Evolutionary conservation across 2,888 invertebrate species (phyloP).

Genomic region (Dicycla oo): DNA sequence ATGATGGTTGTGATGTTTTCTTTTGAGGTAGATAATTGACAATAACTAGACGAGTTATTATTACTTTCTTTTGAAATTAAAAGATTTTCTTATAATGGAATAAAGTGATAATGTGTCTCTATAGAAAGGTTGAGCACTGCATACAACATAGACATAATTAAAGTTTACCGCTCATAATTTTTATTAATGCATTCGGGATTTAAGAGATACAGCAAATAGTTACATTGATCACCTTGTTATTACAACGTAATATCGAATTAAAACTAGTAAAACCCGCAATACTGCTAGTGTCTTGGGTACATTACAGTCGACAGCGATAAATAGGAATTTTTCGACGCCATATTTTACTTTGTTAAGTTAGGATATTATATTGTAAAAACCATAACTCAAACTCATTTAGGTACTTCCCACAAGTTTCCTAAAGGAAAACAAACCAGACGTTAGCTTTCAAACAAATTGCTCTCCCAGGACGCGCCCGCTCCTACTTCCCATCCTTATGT

Average conservation of each 20-base stretch:
- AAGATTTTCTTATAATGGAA: neutral
- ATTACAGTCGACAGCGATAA: too few species aligned
- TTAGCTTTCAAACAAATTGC: slow-evolving; percentile 4
- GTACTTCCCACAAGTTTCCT: neutral
- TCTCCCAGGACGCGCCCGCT: slow-evolving; percentile 25
- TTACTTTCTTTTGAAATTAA: neutral
- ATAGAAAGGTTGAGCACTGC: too few species aligned
- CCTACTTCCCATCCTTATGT: slow-evolving; percentile 33
- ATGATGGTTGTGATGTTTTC: neutral
- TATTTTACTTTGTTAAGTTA: too few species aligned
- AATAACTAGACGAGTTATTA: neutral
- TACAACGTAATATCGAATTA: too few species aligned
- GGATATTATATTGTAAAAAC: too few species aligned
- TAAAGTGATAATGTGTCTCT: neutral
- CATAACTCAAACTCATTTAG: too few species aligned
- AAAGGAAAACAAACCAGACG: slow-evolving; percentile 25
- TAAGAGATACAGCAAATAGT: too few species aligned
- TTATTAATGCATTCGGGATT: neutral
- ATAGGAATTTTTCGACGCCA: too few species aligned
- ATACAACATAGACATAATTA: too few species aligned
- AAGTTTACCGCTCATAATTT: neutral
- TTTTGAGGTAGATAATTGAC: neutral
- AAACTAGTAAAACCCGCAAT: too few species aligned
- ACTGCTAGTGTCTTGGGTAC: too few species aligned
- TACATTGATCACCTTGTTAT: too few species aligned